Base-by-base conservation (phyloP, 1,140 invertebrate genomes). In the Chrysoperla carnea region DNA sequence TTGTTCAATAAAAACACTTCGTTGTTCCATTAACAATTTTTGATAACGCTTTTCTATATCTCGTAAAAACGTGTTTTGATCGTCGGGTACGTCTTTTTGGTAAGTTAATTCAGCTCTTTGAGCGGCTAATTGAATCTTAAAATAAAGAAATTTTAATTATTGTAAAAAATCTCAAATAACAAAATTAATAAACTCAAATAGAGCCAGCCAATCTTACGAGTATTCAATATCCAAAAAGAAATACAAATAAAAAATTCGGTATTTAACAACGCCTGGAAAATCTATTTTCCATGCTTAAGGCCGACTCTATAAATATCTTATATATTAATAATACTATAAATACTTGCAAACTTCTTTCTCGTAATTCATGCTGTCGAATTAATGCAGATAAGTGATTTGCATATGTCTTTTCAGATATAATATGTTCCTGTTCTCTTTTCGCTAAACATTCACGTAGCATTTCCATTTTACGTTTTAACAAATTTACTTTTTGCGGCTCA, bases 271-370 rank as follows among this genome's bases (percentile, higher is more conserved):
- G 17, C 9, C n/a, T n/a, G n/a, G n/a, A n/a, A n/a, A n/a, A n/a
- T n/a, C n/a, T n/a, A n/a, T n/a, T n/a, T n/a, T n/a, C n/a, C n/a
- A n/a, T n/a, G n/a, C n/a, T n/a, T 31, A 29, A 11, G 27, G 41
- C 11, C 6, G 12, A 43, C 36, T 52, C 36, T 52, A 37, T 52
- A 44, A 43, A 43, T 45, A 33, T 38, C 13, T 28, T 6, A 12
- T 42, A 27, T n/a, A n/a, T n/a, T n/a, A n/a, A n/a, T n/a, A n/a
- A n/a, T n/a, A n/a, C n/a, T 9, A n/a, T 40, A 33, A 14, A 29
- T 45, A 45, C 44, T 28, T 45, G 39, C 28, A 40, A 36, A n/a
- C 35, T 41, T 39, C 37, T 45, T 28, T 40, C 36, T 27, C 36
- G 36, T 28, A 27, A 31, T 13, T 40, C 44, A 9, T 41, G 33